Evolutionary conservation across 2,888 invertebrate species (phyloP).

Genomic region (Drosophila pseudotakahashii): DNA sequence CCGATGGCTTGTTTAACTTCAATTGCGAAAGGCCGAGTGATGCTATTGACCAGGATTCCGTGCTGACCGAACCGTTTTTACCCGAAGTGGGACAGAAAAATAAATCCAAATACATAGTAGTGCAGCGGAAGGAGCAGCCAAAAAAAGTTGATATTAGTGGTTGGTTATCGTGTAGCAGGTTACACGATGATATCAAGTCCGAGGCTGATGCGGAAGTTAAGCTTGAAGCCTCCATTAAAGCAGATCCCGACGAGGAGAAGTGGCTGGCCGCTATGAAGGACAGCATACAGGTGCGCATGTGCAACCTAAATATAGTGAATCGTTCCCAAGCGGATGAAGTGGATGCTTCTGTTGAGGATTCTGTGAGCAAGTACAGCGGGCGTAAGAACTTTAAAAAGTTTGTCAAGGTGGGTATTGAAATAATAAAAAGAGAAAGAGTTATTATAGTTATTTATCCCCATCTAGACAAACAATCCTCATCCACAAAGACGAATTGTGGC

Average conservation of each 20-base stretch:
- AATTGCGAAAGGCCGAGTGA: conserved; percentile 14
- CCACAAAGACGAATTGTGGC: conserved; percentile 64
- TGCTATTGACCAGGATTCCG: conserved; percentile 42
- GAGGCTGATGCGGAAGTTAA: conserved; percentile 25
- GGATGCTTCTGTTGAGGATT: conserved; percentile 10
- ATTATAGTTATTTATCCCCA: not conserved
- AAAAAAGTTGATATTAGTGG: conserved; percentile 64
- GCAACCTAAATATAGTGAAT: conserved; percentile 54
- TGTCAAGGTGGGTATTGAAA: conserved; percentile 72
- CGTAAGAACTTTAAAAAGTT: conserved; percentile 82
- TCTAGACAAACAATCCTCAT: conserved; percentile 66
- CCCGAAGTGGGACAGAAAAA: conserved; percentile 11
- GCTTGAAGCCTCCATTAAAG: conserved; percentile 37
- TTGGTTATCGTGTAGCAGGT: conserved; percentile 80
- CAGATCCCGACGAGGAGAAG: conserved; percentile 43
- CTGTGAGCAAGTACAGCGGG: conserved; percentile 33
- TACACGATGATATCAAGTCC: conserved; percentile 61
- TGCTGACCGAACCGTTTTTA: conserved; percentile 59
- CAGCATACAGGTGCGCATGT: conserved; percentile 75
- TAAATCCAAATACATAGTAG: conserved; percentile 55
- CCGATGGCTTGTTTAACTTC: conserved; percentile 66
- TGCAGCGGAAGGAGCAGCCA: conserved; percentile 60
- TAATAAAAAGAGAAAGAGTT: accelerated
- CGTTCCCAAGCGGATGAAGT: conserved; percentile 32
- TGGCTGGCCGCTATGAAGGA: conserved; percentile 77